A percentile compares a stretch with the other conserved stretches of the same genome.
phyloP scores from a whole-genome alignment of 2,797 vertebrate genomes.

The Apogon talboti region DNA sequence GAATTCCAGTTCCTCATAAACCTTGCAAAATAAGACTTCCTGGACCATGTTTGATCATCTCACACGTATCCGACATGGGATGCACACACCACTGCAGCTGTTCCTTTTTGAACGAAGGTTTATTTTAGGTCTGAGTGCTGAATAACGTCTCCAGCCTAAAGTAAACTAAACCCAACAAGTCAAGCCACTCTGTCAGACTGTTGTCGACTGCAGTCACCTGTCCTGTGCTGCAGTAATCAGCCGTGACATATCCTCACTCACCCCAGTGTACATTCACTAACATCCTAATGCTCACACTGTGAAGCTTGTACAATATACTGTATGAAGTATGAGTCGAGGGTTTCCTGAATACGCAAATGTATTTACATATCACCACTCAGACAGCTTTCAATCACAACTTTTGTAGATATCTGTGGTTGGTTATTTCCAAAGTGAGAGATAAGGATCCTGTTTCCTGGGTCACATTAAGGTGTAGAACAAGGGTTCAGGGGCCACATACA shows the following conservation, averaged over 20 bases:
- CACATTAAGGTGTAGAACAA: no score
- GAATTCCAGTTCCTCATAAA: no score
- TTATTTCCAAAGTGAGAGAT: no score
- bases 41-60: no score
- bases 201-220: not conserved
- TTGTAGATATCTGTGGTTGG: no score
- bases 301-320: no score
- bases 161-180: not conserved
- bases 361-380: not conserved
- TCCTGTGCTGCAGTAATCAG: not conserved
- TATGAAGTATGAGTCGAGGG: not conserved
- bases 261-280: no score
- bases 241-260: not conserved
- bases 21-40: no score
- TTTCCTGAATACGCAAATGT: not conserved
- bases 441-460: no score
- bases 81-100: no score
- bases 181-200: constrained; percentile 7
- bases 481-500: no score
- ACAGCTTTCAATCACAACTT: not conserved
- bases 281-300: no score
- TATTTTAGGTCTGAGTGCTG: not conserved
- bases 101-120: not conserved
- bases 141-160: not conserved
- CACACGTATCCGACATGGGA: not conserved